These are phyloP conservation scores for Danionella dracula DNA, from an alignment of 2,797 vertebrate genomes.

Conservation along the genomic window DNA sequence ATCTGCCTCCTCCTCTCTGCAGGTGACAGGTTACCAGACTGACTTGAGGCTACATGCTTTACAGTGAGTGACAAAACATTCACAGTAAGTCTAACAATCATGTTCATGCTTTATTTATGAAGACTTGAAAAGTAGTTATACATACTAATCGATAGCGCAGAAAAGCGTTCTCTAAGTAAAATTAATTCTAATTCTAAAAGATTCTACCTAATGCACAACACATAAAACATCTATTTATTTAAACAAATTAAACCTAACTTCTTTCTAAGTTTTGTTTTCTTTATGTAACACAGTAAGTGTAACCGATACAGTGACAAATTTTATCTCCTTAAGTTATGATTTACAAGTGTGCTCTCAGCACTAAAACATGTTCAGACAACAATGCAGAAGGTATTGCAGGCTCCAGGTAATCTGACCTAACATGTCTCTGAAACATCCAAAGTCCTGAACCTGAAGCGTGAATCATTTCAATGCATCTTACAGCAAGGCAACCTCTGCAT, in stretches of 20 bases:
- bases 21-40: too few relatives aligned
- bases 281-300: background rate
- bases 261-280: background rate
- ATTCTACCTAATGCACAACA: too few relatives aligned
- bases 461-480: conserved; percentile 21
- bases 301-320: background rate
- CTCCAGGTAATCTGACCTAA: conserved; percentile 19
- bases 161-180: too few relatives aligned
- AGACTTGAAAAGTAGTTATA: too few relatives aligned
- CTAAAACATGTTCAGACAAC: conserved; percentile 23
- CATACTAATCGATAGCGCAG: too few relatives aligned
- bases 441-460: background rate
- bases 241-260: background rate
- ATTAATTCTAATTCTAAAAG: too few relatives aligned
- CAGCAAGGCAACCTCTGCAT: conserved; percentile 2
- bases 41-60: too few relatives aligned
- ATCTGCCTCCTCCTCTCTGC: too few relatives aligned
- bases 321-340: background rate
- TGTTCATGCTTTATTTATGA: too few relatives aligned
- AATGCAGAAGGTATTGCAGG: background rate
- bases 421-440: conserved; percentile 17
- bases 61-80: too few relatives aligned
- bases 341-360: background rate
- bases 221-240: too few relatives aligned
- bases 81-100: too few relatives aligned